These are phyloP conservation scores for Helobdella robusta DNA, from an alignment of 2,888 invertebrate genomes.

Conservation along the genomic window DNA sequence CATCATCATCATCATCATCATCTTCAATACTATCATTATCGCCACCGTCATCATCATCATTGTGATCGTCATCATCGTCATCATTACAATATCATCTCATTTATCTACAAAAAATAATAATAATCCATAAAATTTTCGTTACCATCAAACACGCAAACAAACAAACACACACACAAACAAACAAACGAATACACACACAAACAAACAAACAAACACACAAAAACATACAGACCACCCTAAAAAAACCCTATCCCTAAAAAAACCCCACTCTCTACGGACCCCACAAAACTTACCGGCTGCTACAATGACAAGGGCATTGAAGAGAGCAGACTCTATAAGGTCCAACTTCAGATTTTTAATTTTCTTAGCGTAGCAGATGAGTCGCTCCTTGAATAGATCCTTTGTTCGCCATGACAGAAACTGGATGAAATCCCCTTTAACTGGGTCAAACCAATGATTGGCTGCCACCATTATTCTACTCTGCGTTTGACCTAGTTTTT, in stretches of 20 bases:
- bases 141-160: too few relatives aligned
- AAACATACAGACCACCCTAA: too few relatives aligned
- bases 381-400: constrained; percentile 31
- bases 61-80: constrained; percentile 16
- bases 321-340: constrained; percentile 31
- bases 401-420: constrained; percentile 32
- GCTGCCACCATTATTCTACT: constrained; percentile 33
- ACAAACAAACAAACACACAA: background rate
- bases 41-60: constrained; percentile 18
- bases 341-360: constrained; percentile 29
- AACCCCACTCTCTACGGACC: too few relatives aligned
- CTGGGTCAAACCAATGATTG: constrained; percentile 32
- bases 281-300: constrained; percentile 32
- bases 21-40: background rate
- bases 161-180: background rate
- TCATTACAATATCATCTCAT: constrained; percentile 7
- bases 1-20: constrained; percentile 8
- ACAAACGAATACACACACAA: background rate
- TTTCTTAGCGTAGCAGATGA: constrained; percentile 29
- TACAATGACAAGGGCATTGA: constrained; percentile 32
- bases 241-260: background rate
- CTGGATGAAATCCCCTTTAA: constrained; percentile 29
- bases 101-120: too few relatives aligned
- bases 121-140: too few relatives aligned
- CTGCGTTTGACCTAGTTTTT: constrained; percentile 35